A percentile compares a stretch with the other conserved stretches of the same genome.
These are phyloP conservation scores for Cephus runcator DNA, from an alignment of 2,888 invertebrate species.

Conservation along the genomic window DNA sequence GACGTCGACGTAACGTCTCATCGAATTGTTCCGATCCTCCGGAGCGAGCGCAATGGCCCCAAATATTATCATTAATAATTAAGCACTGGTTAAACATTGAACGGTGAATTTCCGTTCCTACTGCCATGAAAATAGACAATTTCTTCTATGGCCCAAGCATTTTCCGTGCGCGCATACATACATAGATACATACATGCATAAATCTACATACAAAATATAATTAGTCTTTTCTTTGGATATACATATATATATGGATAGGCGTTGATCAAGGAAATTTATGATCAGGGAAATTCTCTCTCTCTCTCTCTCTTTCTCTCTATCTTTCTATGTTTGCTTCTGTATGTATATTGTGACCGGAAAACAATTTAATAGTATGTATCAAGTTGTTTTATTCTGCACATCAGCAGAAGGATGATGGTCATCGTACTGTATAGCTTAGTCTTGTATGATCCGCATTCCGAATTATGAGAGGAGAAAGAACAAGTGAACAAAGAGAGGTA, in stretches of 20 bases:
- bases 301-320: conserved; percentile 2
- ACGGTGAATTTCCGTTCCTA: not conserved
- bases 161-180: not conserved
- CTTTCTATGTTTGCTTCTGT: not conserved
- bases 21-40: not conserved
- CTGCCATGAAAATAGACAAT: not conserved
- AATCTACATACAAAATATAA: not conserved
- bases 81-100: not conserved
- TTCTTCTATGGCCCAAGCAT: not conserved
- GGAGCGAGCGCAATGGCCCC: not conserved
- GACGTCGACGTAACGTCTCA: not conserved
- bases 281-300: not conserved
- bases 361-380: not conserved
- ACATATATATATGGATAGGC: not conserved
- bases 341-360: not conserved
- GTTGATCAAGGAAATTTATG: not conserved
- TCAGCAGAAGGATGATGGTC: not conserved
- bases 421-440: not conserved
- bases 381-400: not conserved
- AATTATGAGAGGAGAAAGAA: not conserved
- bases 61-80: not conserved
- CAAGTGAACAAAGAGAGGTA: not conserved
- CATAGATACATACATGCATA: not conserved
- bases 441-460: not conserved
- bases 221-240: not conserved